phyloP scores from a whole-genome alignment of 2,113 vertebrate species.

The Salvelinus fontinalis region DNA sequence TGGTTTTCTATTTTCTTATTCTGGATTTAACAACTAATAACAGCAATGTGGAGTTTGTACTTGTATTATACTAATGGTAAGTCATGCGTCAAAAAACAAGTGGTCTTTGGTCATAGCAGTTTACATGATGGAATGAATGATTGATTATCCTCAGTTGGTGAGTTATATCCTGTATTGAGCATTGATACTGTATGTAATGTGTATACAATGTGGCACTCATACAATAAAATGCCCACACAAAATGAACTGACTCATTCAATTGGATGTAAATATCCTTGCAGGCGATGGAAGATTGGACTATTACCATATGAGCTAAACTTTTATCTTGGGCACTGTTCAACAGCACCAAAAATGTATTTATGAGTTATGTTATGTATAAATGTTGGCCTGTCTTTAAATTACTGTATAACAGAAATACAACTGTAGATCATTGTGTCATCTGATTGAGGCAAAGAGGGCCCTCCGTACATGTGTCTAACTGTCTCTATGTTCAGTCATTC shows the following conservation, averaged over 20 bases:
- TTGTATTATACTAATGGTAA: not conserved
- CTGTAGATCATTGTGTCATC: constrained; percentile 39
- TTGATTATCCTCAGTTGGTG: not conserved
- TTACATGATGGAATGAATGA: constrained; percentile 9
- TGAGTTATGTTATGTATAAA: constrained; percentile 22
- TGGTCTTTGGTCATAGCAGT: constrained; percentile 47
- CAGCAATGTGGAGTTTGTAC: too few species aligned
- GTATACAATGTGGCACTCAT: constrained; percentile 36
- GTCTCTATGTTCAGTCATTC: not conserved
- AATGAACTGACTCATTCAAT: not conserved
- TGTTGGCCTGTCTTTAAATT: constrained; percentile 27
- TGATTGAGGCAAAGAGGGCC: not conserved
- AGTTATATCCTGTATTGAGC: not conserved
- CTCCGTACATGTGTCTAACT: not conserved
- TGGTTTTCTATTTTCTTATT: too few species aligned
- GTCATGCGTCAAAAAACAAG: not conserved
- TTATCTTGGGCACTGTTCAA: constrained; percentile 10
- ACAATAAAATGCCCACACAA: constrained; percentile 16
- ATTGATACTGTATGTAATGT: not conserved
- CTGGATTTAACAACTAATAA: too few species aligned
- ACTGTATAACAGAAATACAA: constrained; percentile 20
- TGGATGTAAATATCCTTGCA: not conserved
- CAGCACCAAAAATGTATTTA: constrained; percentile 32
- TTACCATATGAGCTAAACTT: constrained; percentile 12
- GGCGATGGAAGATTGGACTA: not conserved